Evolutionary conservation across 2,113 vertebrate genomes (phyloP).

Genomic region (Accipiter cooperii): DNA sequence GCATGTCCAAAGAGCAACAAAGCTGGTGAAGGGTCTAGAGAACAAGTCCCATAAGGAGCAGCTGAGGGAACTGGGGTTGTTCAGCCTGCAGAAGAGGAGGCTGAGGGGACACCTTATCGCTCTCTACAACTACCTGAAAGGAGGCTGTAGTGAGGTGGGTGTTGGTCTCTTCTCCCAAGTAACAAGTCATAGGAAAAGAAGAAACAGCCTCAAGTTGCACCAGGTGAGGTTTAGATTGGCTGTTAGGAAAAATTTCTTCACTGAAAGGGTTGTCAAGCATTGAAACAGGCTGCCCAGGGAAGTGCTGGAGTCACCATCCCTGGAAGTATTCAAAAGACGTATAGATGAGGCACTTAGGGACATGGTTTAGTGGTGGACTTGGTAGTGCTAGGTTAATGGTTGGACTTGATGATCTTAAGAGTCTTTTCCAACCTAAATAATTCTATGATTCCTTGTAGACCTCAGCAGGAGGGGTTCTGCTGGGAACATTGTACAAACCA

Average conservation of each 20-base stretch:
- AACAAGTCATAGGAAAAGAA: neutral
- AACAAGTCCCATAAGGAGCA: neutral
- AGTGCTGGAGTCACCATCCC: neutral
- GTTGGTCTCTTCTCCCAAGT: neutral
- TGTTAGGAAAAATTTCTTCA: neutral
- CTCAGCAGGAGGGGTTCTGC: neutral
- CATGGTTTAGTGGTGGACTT: neutral
- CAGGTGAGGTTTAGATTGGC: neutral
- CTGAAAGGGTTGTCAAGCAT: neutral
- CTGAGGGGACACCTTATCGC: neutral
- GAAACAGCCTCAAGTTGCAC: neutral
- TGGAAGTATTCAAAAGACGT: neutral
- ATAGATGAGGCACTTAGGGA: neutral
- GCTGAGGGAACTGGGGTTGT: neutral
- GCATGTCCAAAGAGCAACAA: accelerated
- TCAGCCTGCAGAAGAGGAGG: neutral
- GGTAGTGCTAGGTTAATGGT: neutral
- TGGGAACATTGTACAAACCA: neutral
- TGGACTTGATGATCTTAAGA: neutral
- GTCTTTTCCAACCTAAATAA: neutral
- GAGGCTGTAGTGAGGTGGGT: accelerated
- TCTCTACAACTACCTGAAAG: neutral
- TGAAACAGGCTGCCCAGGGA: neutral
- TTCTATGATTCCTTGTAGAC: neutral
- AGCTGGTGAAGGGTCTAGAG: neutral